A percentile compares a stretch with the other conserved stretches of the same genome.
phyloP scores from a whole-genome alignment of 2,113 vertebrate genomes.

The Neogale vison region DNA sequence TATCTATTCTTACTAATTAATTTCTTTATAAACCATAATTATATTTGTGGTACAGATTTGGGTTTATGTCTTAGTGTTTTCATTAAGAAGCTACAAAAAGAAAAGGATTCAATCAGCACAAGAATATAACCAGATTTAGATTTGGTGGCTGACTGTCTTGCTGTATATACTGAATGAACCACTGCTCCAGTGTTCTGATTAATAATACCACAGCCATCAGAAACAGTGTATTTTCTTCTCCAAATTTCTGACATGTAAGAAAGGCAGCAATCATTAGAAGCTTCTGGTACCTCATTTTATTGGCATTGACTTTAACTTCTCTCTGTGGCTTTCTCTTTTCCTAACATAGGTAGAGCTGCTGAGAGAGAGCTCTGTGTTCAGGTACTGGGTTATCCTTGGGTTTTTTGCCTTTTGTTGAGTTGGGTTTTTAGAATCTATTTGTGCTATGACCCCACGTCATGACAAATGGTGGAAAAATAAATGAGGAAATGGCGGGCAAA shows the following conservation, averaged over 20 bases:
- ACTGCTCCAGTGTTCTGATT: neutral
- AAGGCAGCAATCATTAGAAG: neutral
- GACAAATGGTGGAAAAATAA: neutral
- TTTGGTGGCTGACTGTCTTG: neutral
- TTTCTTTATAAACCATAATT: constrained; percentile 40
- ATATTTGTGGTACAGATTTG: neutral
- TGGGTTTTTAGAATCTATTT: neutral
- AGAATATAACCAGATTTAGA: neutral
- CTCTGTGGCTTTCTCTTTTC: neutral
- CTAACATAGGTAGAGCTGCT: neutral
- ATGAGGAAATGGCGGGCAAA: neutral
- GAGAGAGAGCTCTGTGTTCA: neutral
- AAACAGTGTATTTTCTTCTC: neutral
- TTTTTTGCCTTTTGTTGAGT: neutral
- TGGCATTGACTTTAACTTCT: neutral
- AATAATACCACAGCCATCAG: neutral
- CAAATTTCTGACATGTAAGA: neutral
- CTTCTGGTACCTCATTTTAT: neutral
- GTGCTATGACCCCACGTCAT: neutral
- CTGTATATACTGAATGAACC: neutral
- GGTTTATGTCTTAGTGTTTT: constrained; percentile 50
- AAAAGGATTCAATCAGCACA: neutral
- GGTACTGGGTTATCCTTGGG: neutral
- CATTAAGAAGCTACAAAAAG: neutral
- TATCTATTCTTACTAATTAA: neutral